Evolutionary conservation across 1,140 invertebrate species (phyloP).

Genomic region (Pemphigus obesinymphae): DNA sequence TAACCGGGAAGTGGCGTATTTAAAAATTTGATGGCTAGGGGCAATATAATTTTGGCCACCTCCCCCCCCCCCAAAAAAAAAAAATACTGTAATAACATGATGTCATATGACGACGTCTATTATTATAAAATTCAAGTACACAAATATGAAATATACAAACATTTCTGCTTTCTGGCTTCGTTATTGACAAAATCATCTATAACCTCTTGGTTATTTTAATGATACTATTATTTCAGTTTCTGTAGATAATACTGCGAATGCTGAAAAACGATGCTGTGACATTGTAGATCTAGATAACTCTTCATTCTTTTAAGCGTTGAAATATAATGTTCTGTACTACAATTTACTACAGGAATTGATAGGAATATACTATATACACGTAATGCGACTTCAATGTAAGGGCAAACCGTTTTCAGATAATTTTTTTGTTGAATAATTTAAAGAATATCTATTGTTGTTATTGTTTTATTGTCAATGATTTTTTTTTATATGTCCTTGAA

Average conservation of each 20-base stretch:
- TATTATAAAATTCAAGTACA: too few species aligned
- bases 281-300: not conserved
- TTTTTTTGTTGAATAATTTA: not conserved
- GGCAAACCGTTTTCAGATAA: not conserved
- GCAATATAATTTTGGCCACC: not conserved
- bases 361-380: not conserved
- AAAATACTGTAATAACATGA: not conserved
- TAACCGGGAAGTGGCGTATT: constrained; percentile 2
- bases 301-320: not conserved
- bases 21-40: not conserved
- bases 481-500: not conserved
- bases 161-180: not conserved
- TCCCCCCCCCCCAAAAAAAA: not conserved
- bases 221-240: not conserved
- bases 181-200: not conserved
- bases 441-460: not conserved
- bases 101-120: too few species aligned
- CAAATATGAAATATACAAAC: too few species aligned
- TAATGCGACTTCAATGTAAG: not conserved
- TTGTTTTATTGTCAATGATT: not conserved
- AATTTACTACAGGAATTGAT: not conserved
- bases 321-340: not conserved
- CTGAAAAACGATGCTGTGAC: not conserved
- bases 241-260: not conserved
- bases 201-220: not conserved